phyloP scores from a whole-genome alignment of 2,888 invertebrate species.

The Pseudoips prasinana region DNA sequence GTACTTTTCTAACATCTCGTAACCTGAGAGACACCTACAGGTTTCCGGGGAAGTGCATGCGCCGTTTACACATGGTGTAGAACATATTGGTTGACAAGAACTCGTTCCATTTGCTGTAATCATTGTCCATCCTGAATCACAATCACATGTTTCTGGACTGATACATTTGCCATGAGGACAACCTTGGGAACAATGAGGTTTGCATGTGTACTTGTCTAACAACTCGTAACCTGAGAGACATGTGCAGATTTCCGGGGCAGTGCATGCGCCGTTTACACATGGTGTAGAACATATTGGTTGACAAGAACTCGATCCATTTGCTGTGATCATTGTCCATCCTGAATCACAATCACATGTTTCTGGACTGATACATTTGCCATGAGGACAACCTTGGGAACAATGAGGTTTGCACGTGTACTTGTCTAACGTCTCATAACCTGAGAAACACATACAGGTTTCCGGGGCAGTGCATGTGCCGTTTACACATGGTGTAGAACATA shows the following conservation, averaged over 20 bases:
- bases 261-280: constrained; percentile 9
- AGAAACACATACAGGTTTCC: neutral
- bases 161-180: constrained; percentile 22
- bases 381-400: constrained; percentile 7
- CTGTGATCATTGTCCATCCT: constrained; percentile 4
- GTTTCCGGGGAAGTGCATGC: constrained; percentile 21
- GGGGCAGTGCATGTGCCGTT: neutral
- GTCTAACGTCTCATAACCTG: constrained; percentile 1
- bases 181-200: constrained; percentile 12
- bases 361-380: constrained; percentile 8
- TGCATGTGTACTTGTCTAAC: constrained; percentile 1
- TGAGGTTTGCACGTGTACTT: constrained; percentile 8
- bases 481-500: constrained; percentile 29
- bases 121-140: constrained; percentile 11
- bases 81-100: constrained; percentile 13
- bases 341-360: constrained; percentile 6
- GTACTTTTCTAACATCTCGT: constrained; percentile 7
- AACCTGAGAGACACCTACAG: constrained; percentile 20
- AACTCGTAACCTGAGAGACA: constrained; percentile 8
- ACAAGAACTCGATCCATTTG: constrained; percentile 4
- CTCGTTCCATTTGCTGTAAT: neutral
- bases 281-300: constrained; percentile 12
- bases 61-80: constrained; percentile 11
- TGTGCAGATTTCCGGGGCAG: constrained; percentile 8
- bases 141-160: constrained; percentile 19